Conservation (phyloP, 2,797 vertebrate species). For the Anguilla megastoma region DNA sequence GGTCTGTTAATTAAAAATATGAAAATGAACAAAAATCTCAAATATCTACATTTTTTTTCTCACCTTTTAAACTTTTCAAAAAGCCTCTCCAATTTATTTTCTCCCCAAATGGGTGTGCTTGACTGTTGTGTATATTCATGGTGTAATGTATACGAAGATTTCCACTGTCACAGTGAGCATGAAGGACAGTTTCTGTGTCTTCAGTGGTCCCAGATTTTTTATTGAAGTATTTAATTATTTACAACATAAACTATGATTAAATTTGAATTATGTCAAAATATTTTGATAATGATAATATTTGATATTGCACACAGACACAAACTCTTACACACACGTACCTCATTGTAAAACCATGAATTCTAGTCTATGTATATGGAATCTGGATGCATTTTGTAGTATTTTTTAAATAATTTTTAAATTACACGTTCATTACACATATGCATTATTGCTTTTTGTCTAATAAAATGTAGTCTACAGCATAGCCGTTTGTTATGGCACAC, state of each 20-base stretch:
- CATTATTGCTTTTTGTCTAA: no score
- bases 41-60: constrained; percentile 57
- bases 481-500: not conserved
- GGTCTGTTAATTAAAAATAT: constrained; percentile 78
- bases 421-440: no score
- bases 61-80: constrained; percentile 45
- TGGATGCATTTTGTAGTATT: not conserved
- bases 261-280: not conserved
- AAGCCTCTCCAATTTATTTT: constrained; percentile 51
- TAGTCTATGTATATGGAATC: not conserved
- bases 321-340: not conserved
- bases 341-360: not conserved
- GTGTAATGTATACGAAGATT: constrained; percentile 26
- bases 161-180: not conserved
- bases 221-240: not conserved
- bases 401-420: not conserved
- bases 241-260: not conserved
- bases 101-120: constrained; percentile 19
- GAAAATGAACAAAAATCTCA: constrained; percentile 75
- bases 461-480: not conserved
- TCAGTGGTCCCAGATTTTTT: not conserved
- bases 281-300: not conserved
- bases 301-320: not conserved
- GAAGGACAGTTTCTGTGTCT: not conserved
- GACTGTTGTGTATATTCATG: constrained; percentile 9